A percentile compares a stretch with the other conserved stretches of the same genome.
phyloP scores from a whole-genome alignment of 2,113 vertebrate genomes.

The Zapornia atra region DNA sequence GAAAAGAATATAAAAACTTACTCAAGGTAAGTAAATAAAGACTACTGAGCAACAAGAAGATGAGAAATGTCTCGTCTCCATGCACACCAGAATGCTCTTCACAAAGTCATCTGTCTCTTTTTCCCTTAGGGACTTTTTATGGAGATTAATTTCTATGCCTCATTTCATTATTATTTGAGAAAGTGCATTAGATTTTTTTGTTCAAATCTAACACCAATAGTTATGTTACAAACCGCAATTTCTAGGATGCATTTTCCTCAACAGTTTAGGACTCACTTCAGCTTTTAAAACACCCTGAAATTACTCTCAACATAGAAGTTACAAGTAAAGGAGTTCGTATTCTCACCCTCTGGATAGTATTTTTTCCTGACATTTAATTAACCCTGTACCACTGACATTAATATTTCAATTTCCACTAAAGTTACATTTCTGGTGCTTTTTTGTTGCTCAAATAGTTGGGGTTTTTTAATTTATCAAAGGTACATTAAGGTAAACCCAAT shows the following conservation, averaged over 20 bases:
- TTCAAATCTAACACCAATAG: neutral
- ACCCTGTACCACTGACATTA: conserved; percentile 52
- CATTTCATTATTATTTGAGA: neutral
- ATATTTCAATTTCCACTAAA: conserved; percentile 35
- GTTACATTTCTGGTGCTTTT: conserved; percentile 30
- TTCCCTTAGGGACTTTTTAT: neutral
- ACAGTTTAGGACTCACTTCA: neutral
- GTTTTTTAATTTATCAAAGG: conserved; percentile 17
- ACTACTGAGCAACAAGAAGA: neutral
- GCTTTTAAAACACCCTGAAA: conserved; percentile 42
- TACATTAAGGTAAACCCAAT: conserved; percentile 17
- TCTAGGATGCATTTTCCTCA: neutral
- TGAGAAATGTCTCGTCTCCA: neutral
- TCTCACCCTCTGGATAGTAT: conserved; percentile 19
- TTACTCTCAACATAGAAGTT: neutral
- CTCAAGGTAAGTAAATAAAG: neutral
- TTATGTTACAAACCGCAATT: neutral
- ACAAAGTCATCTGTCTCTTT: neutral
- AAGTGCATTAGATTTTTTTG: neutral
- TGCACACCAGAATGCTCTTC: neutral
- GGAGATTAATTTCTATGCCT: conserved; percentile 18
- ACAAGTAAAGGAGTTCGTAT: conserved; percentile 16
- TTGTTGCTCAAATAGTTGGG: neutral
- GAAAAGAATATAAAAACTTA: neutral
- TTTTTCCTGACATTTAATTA: conserved; percentile 66